Conservation (phyloP, 2,113 vertebrate species). For the Sorex fumeus region DNA sequence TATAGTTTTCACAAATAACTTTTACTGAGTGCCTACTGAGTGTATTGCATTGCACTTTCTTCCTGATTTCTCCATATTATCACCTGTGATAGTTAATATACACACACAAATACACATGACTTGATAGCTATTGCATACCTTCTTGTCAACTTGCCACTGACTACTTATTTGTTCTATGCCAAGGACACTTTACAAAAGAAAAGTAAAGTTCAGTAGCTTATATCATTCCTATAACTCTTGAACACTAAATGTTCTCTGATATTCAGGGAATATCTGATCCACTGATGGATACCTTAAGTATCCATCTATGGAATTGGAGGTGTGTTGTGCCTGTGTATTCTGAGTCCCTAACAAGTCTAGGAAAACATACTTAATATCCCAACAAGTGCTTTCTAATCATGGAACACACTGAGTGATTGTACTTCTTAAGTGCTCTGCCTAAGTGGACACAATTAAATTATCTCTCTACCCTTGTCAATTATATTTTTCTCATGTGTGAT, state of each 20-base stretch:
- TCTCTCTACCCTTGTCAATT: not conserved
- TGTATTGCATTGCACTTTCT: not conserved
- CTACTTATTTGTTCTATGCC: not conserved
- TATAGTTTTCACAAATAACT: not conserved
- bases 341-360: not conserved
- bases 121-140: not conserved
- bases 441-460: constrained; percentile 43
- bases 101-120: not conserved
- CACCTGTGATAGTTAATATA: not conserved
- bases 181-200: not conserved
- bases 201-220: not conserved
- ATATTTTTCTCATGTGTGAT: not conserved
- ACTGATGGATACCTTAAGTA: not conserved
- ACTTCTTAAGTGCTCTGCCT: not conserved
- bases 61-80: not conserved
- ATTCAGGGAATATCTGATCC: too few relatives aligned
- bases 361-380: not conserved
- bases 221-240: constrained; percentile 20
- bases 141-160: not conserved
- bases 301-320: not conserved
- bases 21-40: not conserved
- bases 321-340: not conserved
- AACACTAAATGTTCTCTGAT: not conserved
- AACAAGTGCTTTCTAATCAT: not conserved
- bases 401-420: not conserved